Evolutionary conservation across 2,113 vertebrate genomes (phyloP).

Genomic region (Natator depressus): DNA sequence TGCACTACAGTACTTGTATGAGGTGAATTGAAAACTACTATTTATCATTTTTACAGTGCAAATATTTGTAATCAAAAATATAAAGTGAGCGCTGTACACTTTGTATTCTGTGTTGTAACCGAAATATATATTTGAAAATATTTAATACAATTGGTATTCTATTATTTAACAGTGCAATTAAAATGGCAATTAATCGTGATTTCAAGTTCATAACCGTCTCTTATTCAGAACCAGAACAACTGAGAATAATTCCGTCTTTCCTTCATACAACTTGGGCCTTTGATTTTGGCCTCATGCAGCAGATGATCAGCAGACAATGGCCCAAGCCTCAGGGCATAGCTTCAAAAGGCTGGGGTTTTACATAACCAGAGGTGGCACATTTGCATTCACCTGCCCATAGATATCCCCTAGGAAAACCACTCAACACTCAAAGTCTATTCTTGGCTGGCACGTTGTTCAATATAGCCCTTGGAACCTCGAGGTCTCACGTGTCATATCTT

Average conservation of each 20-base stretch:
- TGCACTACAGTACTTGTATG: no score
- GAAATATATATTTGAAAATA: no score
- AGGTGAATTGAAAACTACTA: no score
- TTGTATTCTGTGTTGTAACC: no score
- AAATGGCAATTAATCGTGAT: no score
- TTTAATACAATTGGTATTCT: no score
- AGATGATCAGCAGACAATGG: not conserved
- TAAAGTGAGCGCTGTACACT: no score
- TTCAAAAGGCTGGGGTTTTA: not conserved
- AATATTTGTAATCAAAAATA: no score
- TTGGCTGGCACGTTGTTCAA: not conserved
- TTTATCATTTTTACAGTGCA: no score
- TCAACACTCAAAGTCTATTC: not conserved
- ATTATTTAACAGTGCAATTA: no score
- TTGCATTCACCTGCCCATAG: not conserved
- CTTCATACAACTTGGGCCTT: not conserved
- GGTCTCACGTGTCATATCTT: not conserved
- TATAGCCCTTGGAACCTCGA: not conserved
- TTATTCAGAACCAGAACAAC: not conserved
- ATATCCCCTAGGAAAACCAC: not conserved
- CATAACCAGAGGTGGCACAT: not conserved
- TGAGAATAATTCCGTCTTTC: not conserved
- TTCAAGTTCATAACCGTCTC: not conserved
- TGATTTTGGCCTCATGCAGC: not conserved
- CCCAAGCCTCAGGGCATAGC: no score